phyloP scores from a whole-genome alignment of 1,140 invertebrate genomes.

The Potamilus streckersoni region DNA sequence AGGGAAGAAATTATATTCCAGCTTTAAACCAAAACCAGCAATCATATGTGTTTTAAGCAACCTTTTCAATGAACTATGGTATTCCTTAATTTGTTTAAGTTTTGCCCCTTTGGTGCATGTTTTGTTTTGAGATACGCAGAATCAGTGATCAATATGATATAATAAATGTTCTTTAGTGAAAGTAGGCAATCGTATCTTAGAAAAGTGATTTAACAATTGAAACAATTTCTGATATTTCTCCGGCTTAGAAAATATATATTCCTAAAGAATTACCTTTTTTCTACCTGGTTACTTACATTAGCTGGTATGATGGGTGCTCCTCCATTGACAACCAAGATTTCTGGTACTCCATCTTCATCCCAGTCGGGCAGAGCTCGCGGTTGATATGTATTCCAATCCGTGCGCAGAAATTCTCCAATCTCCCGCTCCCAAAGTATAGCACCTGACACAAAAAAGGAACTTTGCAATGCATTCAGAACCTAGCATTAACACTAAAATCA shows the following conservation, averaged over 20 bases:
- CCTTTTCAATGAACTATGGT: too few species aligned
- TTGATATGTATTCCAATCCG: conserved; percentile 56
- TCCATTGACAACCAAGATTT: conserved; percentile 61
- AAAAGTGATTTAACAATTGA: neutral
- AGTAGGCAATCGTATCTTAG: neutral
- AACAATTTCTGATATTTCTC: neutral
- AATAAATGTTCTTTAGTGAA: neutral
- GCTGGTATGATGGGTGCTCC: conserved; percentile 49
- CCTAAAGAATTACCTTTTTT: neutral
- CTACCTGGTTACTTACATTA: conserved; percentile 22
- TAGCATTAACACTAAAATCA: too few species aligned
- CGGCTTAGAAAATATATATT: neutral
- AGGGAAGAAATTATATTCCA: neutral
- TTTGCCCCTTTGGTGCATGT: too few species aligned
- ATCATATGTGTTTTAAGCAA: neutral
- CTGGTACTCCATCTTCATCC: conserved; percentile 55
- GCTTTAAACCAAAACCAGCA: neutral
- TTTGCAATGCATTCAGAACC: too few species aligned
- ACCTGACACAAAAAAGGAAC: conserved; percentile 27
- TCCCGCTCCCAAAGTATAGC: conserved; percentile 44
- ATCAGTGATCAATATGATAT: conserved; percentile 1
- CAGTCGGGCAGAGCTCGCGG: conserved; percentile 50
- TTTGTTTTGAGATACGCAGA: neutral
- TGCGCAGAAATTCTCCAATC: conserved; percentile 28
- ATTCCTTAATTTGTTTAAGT: too few species aligned